Evolutionary conservation across 2,113 vertebrate species (phyloP), one percentile per base, ranked within the genome.

Genomic region (Probosciger aterrimus): DNA sequence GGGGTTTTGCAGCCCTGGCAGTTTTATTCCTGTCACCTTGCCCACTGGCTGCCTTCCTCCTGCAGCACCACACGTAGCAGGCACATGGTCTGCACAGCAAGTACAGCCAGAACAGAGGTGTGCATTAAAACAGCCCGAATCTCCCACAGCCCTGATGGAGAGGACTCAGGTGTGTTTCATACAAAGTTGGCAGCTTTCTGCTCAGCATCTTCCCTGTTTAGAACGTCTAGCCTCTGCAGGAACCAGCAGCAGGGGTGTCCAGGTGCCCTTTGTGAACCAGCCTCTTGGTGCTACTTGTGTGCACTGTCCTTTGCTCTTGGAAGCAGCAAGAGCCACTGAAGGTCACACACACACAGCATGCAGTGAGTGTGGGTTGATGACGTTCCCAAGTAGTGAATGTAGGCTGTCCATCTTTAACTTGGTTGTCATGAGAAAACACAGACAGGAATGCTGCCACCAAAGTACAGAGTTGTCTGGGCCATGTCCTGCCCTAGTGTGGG

Each of bases 21-120:
- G 6, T 6, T 33, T 6, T 9, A 1, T 15, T 7, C 39, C 1
- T 0, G 6, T 10, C 18, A 14, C 13, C 10, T 41, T 4, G 2
- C 2, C 3, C 31, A 1, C 33, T 1, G 1, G 1, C 16, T 41
- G 11, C 2, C 20, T 6, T 7, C 14, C 33, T 10, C 10, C 50
- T 15, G 55, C 46, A 20, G 55, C 24, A 9, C 39, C 33, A 3
- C 1, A 1, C 0, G 1, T 18, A 1, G n/a, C 0, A 0, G 41
- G 11, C 49, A 4, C 2, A 1, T 5, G 6, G 33, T 5, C n/a
- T 4, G 52, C 65, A 18, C 24, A 8, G 52, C 47, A 7, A 12
- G 23, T n/a, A 3, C 55, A 33, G 17, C 39, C 17, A 0, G 9
- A 3, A 17, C 16, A 6, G 19, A 8, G 27, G 2, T 15, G 17